Conservation (phyloP, 2,888 invertebrate genomes). For the Frankliniella intonsa region DNA sequence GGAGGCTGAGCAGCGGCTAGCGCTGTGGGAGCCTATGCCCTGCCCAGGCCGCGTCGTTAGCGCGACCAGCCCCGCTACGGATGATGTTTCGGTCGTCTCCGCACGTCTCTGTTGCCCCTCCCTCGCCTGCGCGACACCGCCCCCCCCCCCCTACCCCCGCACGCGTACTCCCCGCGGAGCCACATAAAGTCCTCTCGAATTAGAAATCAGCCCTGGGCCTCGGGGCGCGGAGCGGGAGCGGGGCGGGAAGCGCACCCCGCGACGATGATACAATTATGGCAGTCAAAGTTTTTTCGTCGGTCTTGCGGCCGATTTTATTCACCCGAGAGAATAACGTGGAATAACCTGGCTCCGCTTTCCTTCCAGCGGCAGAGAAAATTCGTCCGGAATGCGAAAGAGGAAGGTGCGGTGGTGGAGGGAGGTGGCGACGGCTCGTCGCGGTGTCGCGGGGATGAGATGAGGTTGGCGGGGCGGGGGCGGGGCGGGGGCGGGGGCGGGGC, state of each 20-base stretch:
- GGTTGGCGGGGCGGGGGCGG: neutral
- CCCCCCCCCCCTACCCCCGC: neutral
- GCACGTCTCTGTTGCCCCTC: too few species aligned
- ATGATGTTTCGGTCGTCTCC: too few species aligned
- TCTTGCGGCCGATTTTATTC: too few species aligned
- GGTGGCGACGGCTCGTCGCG: neutral
- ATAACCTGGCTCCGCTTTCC: too few species aligned
- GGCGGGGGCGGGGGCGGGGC: neutral
- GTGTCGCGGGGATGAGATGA: neutral
- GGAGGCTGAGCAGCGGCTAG: neutral
- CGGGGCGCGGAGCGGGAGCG: neutral
- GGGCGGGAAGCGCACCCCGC: too few species aligned
- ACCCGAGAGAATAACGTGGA: too few species aligned
- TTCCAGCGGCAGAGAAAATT: too few species aligned
- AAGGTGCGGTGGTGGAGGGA: neutral
- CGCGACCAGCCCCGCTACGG: too few species aligned
- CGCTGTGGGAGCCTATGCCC: neutral
- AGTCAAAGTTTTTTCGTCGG: too few species aligned
- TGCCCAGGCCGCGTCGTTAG: neutral
- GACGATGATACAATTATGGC: too few species aligned
- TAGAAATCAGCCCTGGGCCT: neutral
- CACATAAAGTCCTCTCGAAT: neutral
- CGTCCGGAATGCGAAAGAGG: too few species aligned
- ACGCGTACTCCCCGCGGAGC: neutral
- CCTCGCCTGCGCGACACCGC: neutral